Conservation (phyloP, 1,140 invertebrate genomes). For the Microvelia longipes region DNA sequence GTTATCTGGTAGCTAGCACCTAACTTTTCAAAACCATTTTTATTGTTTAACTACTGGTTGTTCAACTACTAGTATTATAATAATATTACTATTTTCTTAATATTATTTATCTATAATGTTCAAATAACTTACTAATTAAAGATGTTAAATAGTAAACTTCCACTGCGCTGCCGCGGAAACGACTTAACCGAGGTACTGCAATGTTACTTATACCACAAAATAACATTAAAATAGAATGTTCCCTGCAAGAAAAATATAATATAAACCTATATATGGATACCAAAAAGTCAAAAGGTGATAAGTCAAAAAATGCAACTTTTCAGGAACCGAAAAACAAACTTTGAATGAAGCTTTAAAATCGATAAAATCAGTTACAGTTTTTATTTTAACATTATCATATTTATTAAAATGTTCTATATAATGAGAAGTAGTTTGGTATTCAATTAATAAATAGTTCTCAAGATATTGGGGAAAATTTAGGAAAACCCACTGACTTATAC, state of each 20-base stretch:
- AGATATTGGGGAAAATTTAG: too few species aligned
- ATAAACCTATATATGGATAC: neutral
- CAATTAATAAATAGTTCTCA: too few species aligned
- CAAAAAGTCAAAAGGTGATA: neutral
- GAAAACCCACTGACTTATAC: too few species aligned
- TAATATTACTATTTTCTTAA: neutral
- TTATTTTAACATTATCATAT: neutral
- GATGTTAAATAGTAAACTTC: neutral
- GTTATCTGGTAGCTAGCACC: too few species aligned
- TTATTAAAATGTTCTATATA: neutral
- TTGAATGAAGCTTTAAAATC: neutral
- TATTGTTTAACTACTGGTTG: too few species aligned
- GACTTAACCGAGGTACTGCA: neutral
- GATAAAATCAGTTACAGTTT: too few species aligned
- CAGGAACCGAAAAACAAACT: neutral
- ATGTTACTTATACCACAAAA: neutral
- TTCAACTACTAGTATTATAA: neutral
- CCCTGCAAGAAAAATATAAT: neutral
- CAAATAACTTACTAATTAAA: neutral
- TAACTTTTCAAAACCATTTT: too few species aligned
- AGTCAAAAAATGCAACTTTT: neutral
- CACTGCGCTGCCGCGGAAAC: neutral
- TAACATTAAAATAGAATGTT: neutral
- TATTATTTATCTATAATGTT: neutral
- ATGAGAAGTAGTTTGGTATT: too few species aligned